phyloP scores from a whole-genome alignment of 2,888 invertebrate genomes.

The Augochlorella aurata region DNA sequence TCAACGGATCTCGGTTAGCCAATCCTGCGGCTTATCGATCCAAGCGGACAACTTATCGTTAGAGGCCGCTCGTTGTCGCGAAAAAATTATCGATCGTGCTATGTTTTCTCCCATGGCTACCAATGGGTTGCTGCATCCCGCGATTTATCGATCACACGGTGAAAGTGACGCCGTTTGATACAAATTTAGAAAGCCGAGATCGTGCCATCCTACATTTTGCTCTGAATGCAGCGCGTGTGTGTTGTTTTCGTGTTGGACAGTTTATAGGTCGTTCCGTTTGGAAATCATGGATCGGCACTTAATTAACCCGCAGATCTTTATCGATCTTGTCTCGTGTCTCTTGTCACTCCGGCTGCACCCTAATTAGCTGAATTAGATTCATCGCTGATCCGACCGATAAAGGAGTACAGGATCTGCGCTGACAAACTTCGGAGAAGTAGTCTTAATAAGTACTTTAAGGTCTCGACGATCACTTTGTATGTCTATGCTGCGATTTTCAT shows the following conservation, averaged over 20 bases:
- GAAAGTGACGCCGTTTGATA: slow-evolving; percentile 77
- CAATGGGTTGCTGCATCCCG: slow-evolving; percentile 43
- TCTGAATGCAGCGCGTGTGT: slow-evolving; percentile 48
- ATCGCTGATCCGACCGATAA: slow-evolving; percentile 9
- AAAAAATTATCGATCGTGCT: slow-evolving; percentile 54
- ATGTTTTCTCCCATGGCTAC: slow-evolving; percentile 50
- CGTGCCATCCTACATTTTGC: slow-evolving; percentile 53
- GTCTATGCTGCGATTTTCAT: background rate
- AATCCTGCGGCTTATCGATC: slow-evolving; percentile 43
- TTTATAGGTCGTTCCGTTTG: background rate
- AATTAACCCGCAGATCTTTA: slow-evolving; percentile 40
- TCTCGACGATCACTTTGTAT: background rate
- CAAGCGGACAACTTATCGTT: slow-evolving; percentile 21
- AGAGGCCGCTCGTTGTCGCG: slow-evolving; percentile 5
- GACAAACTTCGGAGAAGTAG: background rate
- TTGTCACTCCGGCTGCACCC: slow-evolving; percentile 3
- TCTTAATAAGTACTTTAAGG: background rate
- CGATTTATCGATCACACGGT: slow-evolving; percentile 68
- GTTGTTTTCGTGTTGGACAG: slow-evolving; percentile 15
- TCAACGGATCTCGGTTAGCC: slow-evolving; percentile 7
- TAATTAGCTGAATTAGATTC: slow-evolving; percentile 15
- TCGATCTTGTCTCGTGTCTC: slow-evolving; percentile 5
- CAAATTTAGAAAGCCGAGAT: slow-evolving; percentile 79
- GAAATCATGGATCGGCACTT: background rate
- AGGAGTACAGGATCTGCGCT: background rate